Conservation (phyloP, 2,113 vertebrate genomes). For the Burhinus bistriatus region DNA sequence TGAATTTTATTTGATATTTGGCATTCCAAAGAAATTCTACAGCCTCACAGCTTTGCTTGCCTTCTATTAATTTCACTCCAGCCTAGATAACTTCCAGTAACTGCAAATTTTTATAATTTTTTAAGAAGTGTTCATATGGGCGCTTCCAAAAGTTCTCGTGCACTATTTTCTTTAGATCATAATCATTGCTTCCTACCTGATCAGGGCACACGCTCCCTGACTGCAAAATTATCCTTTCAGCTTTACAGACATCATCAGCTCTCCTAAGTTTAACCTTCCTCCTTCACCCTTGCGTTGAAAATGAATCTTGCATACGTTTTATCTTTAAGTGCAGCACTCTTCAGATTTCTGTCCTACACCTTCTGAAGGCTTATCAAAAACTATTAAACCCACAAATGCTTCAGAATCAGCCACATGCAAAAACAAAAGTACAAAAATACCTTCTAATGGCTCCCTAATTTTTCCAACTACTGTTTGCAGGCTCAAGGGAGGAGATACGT, state of each 20-base stretch:
- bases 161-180: neutral
- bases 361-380: neutral
- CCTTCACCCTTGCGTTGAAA: neutral
- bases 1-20: neutral
- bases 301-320: neutral
- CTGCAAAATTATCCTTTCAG: neutral
- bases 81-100: neutral
- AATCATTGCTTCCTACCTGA: neutral
- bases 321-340: neutral
- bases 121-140: neutral
- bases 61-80: neutral
- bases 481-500: neutral
- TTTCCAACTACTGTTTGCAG: neutral
- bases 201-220: neutral
- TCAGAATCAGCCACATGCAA: neutral
- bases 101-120: neutral
- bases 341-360: neutral
- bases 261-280: neutral
- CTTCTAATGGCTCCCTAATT: neutral
- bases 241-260: neutral
- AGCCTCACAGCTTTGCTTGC: neutral
- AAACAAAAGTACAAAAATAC: slow-evolving; percentile 1
- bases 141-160: neutral
- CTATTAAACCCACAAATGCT: neutral
- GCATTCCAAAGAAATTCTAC: neutral